phyloP scores from a whole-genome alignment of 1,140 invertebrate genomes.

The Pectinophora gossypiella region DNA sequence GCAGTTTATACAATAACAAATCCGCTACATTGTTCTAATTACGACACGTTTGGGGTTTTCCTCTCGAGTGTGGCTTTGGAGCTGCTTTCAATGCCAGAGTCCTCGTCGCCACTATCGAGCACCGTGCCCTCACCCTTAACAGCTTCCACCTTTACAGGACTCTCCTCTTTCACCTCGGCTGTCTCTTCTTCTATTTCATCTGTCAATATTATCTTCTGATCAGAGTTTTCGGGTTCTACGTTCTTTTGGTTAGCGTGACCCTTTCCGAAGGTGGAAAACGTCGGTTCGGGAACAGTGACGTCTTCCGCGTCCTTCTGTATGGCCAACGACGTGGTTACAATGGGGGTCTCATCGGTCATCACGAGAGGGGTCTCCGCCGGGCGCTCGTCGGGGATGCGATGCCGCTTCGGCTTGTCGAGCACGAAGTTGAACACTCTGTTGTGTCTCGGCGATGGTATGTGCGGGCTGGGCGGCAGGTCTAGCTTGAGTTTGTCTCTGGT shows the following conservation, averaged over 20 bases:
- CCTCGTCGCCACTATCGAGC: constrained; percentile 77
- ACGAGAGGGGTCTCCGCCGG: constrained; percentile 31
- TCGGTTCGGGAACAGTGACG: constrained; percentile 40
- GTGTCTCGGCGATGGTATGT: constrained; percentile 50
- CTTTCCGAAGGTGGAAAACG: constrained; percentile 65
- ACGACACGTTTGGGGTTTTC: constrained; percentile 52
- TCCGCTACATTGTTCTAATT: constrained; percentile 22
- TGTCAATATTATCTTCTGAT: constrained; percentile 43
- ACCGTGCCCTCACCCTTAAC: constrained; percentile 76
- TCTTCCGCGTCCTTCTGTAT: constrained; percentile 30
- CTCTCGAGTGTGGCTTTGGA: constrained; percentile 74
- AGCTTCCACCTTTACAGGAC: constrained; percentile 38
- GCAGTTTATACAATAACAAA: constrained; percentile 9
- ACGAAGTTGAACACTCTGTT: constrained; percentile 59
- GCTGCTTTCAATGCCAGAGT: constrained; percentile 78
- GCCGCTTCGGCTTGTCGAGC: constrained; percentile 48
- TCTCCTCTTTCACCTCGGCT: constrained; percentile 29
- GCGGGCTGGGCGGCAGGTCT: constrained; percentile 78
- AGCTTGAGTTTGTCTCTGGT: constrained; percentile 83
- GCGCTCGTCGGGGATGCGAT: constrained; percentile 17
- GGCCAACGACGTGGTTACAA: constrained; percentile 30
- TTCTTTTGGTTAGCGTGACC: constrained; percentile 19
- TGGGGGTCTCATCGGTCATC: constrained; percentile 51
- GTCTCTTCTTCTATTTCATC: constrained; percentile 30
- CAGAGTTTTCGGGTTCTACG: constrained; percentile 7